Evolutionary conservation across 2,113 vertebrate species (phyloP).

Genomic region (Dendrocopos noguchii): DNA sequence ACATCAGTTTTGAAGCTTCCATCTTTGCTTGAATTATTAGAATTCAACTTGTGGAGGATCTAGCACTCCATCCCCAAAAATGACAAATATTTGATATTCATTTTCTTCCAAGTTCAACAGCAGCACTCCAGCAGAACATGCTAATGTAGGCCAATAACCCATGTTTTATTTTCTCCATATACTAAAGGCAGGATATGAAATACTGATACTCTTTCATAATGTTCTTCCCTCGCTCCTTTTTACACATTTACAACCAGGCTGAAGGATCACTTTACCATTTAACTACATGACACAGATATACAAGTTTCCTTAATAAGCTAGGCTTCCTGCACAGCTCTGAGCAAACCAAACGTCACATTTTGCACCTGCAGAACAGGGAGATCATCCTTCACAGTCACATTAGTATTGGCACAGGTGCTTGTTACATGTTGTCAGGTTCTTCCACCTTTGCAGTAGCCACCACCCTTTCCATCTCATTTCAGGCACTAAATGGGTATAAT

Average conservation of each 20-base stretch:
- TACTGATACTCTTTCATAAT: conserved; percentile 7
- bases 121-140: conserved; percentile 14
- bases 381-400: background rate
- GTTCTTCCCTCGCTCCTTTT: background rate
- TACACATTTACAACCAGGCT: background rate
- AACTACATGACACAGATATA: background rate
- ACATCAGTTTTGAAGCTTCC: background rate
- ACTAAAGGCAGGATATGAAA: conserved; percentile 14
- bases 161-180: conserved; percentile 6
- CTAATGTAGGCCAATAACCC: background rate
- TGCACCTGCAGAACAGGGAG: background rate
- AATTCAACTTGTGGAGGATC: background rate
- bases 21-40: too few relatives aligned
- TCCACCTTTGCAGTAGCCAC: background rate
- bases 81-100: background rate
- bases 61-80: background rate
- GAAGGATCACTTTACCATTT: conserved; percentile 21
- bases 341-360: background rate
- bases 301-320: background rate
- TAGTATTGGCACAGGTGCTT: background rate
- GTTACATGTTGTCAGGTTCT: background rate
- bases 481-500: background rate
- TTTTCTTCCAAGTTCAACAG: conserved; percentile 2
- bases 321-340: background rate
- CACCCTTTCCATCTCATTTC: background rate